phyloP scores from a whole-genome alignment of 2,113 vertebrate genomes.

The Leucoraja erinaceus region DNA sequence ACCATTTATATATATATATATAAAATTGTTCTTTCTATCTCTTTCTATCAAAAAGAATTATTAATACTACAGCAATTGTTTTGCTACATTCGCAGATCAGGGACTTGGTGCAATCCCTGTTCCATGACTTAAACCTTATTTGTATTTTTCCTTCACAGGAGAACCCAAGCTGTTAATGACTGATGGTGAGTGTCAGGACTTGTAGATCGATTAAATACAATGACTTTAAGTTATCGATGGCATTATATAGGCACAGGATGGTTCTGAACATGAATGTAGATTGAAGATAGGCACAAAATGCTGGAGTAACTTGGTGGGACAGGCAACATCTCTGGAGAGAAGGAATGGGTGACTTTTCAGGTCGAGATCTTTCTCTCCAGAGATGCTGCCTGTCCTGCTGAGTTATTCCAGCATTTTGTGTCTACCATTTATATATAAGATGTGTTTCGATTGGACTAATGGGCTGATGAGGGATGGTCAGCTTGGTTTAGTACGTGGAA shows the following conservation, averaged over 20 bases:
- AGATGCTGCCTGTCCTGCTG: too few relatives aligned
- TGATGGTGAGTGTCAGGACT: background rate
- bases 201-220: background rate
- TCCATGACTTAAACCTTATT: background rate
- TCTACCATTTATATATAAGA: too few relatives aligned
- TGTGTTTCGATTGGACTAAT: too few relatives aligned
- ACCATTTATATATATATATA: background rate
- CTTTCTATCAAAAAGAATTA: background rate
- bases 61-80: background rate
- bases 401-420: too few relatives aligned
- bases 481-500: too few relatives aligned
- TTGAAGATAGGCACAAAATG: background rate
- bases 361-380: too few relatives aligned
- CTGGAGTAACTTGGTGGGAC: too few relatives aligned
- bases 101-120: background rate
- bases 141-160: background rate
- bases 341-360: too few relatives aligned
- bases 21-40: background rate
- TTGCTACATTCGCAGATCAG: background rate
- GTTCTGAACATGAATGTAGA: background rate
- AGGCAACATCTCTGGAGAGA: too few relatives aligned
- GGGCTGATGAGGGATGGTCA: too few relatives aligned
- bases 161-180: background rate
- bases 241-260: background rate
- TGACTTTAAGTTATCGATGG: background rate